phyloP scores from a whole-genome alignment of 2,797 vertebrate species.

The Cynopterus sphinx region DNA sequence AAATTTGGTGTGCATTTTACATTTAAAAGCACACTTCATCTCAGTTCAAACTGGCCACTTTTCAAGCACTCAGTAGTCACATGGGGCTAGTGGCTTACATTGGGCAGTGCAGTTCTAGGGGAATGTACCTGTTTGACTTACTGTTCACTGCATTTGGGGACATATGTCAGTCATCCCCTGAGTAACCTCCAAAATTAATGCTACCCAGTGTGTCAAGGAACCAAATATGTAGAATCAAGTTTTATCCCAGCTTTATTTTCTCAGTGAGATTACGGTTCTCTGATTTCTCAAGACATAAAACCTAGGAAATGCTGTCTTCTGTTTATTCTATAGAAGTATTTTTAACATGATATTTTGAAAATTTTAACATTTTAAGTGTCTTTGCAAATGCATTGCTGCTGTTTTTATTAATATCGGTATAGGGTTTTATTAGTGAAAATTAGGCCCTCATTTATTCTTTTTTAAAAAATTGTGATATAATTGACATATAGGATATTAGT shows the following conservation, averaged over 20 bases:
- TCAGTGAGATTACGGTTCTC: neutral
- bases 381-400: neutral
- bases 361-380: neutral
- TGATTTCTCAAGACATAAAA: neutral
- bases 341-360: neutral
- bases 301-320: neutral
- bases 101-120: neutral
- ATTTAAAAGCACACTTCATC: neutral
- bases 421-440: neutral
- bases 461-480: neutral
- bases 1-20: neutral
- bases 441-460: neutral
- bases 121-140: neutral
- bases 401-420: neutral
- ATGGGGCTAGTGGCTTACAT: neutral
- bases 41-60: neutral
- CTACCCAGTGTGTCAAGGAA: neutral
- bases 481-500: neutral
- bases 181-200: neutral
- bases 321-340: neutral
- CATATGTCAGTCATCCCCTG: neutral
- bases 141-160: neutral
- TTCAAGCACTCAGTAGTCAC: neutral
- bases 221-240: neutral
- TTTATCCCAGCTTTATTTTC: neutral